Evolutionary conservation across 1,140 invertebrate genomes (phyloP).

Genomic region (Platyscapa corneri): DNA sequence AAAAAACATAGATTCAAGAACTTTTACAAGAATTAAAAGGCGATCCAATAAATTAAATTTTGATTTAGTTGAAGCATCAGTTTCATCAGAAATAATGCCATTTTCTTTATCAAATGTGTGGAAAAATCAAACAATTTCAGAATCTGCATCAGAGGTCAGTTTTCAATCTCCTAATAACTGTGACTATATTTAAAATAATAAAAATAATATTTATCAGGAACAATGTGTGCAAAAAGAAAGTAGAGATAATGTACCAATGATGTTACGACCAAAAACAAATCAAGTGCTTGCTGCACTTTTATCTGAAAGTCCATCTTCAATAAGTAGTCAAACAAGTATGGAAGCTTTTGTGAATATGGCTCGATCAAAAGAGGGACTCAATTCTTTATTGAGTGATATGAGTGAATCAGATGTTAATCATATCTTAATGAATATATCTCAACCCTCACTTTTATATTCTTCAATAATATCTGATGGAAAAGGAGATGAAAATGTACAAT

Average conservation of each 20-base stretch:
- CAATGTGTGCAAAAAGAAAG: conserved; percentile 38
- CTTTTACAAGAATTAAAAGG: conserved; percentile 73
- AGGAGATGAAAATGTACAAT: conserved; percentile 53
- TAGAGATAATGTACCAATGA: conserved; percentile 57
- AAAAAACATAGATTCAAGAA: conserved; percentile 71
- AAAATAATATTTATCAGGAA: conserved; percentile 50
- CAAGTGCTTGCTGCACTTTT: conserved; percentile 43
- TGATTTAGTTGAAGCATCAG: conserved; percentile 4
- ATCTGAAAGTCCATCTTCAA: conserved; percentile 45
- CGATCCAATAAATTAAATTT: conserved; percentile 41
- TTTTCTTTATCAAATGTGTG: conserved; percentile 34
- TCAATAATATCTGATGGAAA: conserved; percentile 59
- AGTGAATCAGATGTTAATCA: conserved; percentile 64
- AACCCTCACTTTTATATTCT: conserved; percentile 65
- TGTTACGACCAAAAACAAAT: conserved; percentile 57
- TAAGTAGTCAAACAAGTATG: conserved; percentile 66
- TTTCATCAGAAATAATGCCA: conserved; percentile 27
- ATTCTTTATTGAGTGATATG: conserved; percentile 67
- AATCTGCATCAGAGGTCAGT: conserved; percentile 35
- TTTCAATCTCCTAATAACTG: not conserved
- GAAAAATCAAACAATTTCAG: conserved; percentile 40
- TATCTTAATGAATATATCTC: conserved; percentile 65
- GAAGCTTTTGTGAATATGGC: conserved; percentile 68
- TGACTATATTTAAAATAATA: not conserved
- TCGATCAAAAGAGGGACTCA: conserved; percentile 63